Conservation (phyloP, 2,888 invertebrate genomes). For the Andrena dorsata region DNA sequence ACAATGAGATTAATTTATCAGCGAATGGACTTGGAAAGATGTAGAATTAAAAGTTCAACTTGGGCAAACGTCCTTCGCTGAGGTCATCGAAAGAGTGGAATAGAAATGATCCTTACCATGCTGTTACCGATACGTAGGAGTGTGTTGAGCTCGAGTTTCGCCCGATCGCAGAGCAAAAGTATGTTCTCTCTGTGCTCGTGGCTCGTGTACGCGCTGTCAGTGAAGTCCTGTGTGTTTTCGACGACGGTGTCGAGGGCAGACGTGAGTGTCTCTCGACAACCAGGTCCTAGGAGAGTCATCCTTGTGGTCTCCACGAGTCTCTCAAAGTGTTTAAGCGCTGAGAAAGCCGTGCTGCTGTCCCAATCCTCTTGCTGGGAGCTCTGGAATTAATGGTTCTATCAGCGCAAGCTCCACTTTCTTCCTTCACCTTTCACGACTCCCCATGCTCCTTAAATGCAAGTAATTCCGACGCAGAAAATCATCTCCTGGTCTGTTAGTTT, state of each 20-base stretch:
- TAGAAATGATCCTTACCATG: slow-evolving; percentile 87
- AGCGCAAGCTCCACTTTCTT: not conserved
- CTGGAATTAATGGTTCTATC: slow-evolving; percentile 64
- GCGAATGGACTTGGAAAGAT: too few species aligned
- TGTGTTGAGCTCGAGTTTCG: slow-evolving; percentile 96
- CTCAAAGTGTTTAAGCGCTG: slow-evolving; percentile 93
- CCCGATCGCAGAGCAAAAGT: slow-evolving; percentile 94
- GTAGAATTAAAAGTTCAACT: not conserved
- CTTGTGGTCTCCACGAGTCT: slow-evolving; percentile 94
- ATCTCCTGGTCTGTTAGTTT: too few species aligned
- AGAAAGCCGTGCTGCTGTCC: slow-evolving; percentile 91
- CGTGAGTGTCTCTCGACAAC: slow-evolving; percentile 92
- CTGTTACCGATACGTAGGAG: slow-evolving; percentile 94
- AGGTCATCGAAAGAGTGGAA: not conserved
- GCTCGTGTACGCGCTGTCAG: slow-evolving; percentile 99
- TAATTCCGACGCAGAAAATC: not conserved
- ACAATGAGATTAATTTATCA: too few species aligned
- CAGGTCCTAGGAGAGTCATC: slow-evolving; percentile 90
- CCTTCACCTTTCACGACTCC: not conserved
- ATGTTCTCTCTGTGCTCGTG: slow-evolving; percentile 99
- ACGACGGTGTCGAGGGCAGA: slow-evolving; percentile 95
- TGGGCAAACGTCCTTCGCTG: not conserved
- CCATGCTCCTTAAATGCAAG: not conserved
- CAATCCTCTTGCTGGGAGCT: slow-evolving; percentile 87
- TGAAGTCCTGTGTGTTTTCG: slow-evolving; percentile 99